phyloP scores from a whole-genome alignment of 2,113 vertebrate species.

The Lampris megalopsis region DNA sequence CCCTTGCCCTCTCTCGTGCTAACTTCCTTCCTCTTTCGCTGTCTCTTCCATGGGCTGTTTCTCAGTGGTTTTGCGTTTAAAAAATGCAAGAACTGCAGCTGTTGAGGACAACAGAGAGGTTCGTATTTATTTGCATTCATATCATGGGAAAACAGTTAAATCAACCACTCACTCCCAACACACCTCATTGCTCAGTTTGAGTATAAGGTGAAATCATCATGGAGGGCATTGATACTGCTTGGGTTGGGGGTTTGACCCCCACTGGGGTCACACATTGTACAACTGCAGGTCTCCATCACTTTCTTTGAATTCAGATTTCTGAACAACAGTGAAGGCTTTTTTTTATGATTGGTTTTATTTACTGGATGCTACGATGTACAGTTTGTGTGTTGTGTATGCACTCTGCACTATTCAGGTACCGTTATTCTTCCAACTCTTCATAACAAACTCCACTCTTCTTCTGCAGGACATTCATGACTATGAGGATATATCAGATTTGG shows the following conservation, averaged over 20 bases:
- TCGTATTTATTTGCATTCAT: neutral
- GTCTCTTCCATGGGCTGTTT: neutral
- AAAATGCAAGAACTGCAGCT: neutral
- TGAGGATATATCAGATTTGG: conserved; percentile 38
- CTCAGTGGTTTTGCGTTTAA: neutral
- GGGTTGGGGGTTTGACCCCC: neutral
- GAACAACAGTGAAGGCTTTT: no score
- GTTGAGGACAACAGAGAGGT: conserved; percentile 24
- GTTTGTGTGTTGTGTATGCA: neutral
- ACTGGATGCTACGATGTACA: no score
- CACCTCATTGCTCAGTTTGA: no score
- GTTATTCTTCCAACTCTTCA: neutral
- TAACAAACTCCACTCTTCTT: neutral
- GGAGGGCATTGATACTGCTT: no score
- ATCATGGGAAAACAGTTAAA: no score
- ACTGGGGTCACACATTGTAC: no score
- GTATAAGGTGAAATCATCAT: no score
- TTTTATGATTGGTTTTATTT: no score
- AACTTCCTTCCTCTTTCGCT: neutral
- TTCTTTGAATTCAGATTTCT: neutral
- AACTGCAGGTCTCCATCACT: no score
- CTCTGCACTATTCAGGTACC: neutral
- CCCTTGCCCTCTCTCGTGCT: neutral
- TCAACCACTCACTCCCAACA: no score
- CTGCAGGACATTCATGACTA: conserved; percentile 21